These are phyloP conservation scores for Alloplasta piceator DNA, from an alignment of 2,888 invertebrate species.

Conservation along the genomic window DNA sequence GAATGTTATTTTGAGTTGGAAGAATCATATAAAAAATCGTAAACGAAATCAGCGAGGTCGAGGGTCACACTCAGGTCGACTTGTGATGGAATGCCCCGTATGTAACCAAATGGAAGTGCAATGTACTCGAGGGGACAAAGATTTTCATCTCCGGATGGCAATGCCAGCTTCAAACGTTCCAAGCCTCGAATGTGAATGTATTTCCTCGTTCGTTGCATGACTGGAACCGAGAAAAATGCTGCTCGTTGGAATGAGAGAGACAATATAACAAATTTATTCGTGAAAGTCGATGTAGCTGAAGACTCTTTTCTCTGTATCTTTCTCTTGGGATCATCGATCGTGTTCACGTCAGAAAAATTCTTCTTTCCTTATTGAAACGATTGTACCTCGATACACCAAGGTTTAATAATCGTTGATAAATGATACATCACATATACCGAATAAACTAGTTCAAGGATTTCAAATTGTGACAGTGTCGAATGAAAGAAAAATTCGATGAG, in stretches of 20 bases:
- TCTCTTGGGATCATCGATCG: conserved; percentile 46
- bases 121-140: background rate
- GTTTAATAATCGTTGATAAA: conserved; percentile 9
- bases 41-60: no score
- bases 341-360: background rate
- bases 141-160: conserved; percentile 5
- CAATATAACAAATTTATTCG: conserved; percentile 61
- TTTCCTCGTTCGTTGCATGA: conserved; percentile 45
- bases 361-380: background rate
- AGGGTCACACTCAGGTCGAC: no score
- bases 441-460: conserved; percentile 41
- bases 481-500: background rate
- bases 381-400: conserved; percentile 16
- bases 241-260: conserved; percentile 3
- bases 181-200: background rate
- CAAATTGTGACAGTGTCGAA: conserved; percentile 12
- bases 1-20: no score
- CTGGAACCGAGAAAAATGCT: background rate
- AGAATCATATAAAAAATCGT: no score
- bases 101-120: no score
- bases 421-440: conserved; percentile 12
- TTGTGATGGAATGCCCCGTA: no score
- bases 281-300: conserved; percentile 66
- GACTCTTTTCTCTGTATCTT: conserved; percentile 17
- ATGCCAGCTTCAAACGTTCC: background rate